Conservation (phyloP, 1,140 invertebrate species). For the Caenorhabditis tropicalis region DNA sequence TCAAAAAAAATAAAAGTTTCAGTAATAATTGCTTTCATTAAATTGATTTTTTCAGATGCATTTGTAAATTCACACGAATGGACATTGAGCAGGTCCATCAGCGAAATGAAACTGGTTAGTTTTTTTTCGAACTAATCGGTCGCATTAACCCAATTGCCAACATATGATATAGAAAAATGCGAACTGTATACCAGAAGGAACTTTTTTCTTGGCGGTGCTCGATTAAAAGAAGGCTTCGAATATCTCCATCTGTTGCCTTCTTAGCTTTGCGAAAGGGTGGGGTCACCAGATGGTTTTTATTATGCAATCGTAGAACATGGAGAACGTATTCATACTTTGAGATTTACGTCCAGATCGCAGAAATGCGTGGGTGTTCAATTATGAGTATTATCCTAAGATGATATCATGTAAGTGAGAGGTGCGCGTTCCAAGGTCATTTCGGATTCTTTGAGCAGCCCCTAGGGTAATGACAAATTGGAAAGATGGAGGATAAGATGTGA, state of each 20-base stretch:
- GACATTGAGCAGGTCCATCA: constrained; percentile 91
- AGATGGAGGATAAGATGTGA: background rate
- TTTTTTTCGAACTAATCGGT: background rate
- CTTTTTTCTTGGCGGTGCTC: no score
- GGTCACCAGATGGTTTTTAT: background rate
- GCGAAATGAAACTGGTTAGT: constrained; percentile 83
- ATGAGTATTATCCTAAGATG: background rate
- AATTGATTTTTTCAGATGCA: constrained; percentile 83
- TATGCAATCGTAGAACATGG: background rate
- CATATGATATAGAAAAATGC: background rate
- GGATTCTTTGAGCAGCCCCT: background rate
- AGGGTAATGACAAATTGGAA: background rate
- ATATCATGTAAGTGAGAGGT: background rate
- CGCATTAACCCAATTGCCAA: background rate
- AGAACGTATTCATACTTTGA: background rate
- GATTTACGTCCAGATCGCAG: background rate
- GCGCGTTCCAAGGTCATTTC: background rate
- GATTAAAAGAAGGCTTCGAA: background rate
- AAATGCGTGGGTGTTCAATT: background rate
- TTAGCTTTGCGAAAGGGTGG: no score
- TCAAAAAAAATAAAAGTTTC: background rate
- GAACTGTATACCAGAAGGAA: no score
- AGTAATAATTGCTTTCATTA: background rate
- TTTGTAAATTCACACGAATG: constrained; percentile 99
- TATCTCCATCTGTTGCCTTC: background rate